Conservation (phyloP, 2,797 vertebrate genomes). For the Pristis pectinata region DNA sequence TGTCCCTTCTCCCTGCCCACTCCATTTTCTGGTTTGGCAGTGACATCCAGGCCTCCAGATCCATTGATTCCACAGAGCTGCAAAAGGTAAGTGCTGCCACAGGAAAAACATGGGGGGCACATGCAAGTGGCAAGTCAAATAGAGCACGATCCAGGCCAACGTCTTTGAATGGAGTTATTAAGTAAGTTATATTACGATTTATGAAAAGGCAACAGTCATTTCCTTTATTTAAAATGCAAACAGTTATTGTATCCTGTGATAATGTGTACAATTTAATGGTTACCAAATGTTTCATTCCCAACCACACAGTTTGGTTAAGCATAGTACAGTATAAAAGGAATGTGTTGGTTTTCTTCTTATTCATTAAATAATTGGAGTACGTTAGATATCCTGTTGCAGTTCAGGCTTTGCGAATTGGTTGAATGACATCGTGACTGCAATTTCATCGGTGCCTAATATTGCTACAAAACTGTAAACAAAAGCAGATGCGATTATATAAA, state of each 20-base stretch:
- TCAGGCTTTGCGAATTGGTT: not conserved
- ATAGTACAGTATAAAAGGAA: not conserved
- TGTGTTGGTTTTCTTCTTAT: not conserved
- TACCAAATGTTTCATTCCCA: not conserved
- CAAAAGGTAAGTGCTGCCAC: no score
- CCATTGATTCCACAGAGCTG: no score
- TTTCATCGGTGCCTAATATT: not conserved
- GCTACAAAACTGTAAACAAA: not conserved
- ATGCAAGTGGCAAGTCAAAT: no score
- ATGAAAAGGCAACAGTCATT: not conserved
- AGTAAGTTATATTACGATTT: not conserved
- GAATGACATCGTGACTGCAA: not conserved
- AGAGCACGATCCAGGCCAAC: no score
- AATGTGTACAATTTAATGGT: not conserved
- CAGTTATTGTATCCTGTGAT: not conserved
- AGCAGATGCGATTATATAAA: not conserved
- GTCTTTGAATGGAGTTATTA: not conserved
- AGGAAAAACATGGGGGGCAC: no score
- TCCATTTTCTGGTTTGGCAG: no score
- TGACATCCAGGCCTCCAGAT: no score
- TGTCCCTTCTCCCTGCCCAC: no score
- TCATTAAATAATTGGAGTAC: not conserved
- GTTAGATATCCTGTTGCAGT: not conserved
- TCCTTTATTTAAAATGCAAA: not conserved
- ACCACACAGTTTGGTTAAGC: not conserved